Evolutionary conservation across 2,113 vertebrate genomes (phyloP).

Genomic region (Otocyon megalotis): DNA sequence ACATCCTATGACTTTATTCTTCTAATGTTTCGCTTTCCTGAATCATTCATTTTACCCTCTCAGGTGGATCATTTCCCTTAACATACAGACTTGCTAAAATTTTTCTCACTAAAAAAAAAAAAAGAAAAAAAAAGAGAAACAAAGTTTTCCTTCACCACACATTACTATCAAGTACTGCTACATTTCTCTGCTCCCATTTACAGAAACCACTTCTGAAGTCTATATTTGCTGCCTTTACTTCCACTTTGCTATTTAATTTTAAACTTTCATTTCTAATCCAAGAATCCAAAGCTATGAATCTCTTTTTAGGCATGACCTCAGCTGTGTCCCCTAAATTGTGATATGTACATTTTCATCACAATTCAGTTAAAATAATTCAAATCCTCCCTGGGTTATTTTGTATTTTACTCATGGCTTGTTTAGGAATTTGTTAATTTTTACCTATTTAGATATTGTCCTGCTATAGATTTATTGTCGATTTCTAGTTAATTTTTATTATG

Average conservation of each 20-base stretch:
- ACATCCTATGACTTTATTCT: not conserved
- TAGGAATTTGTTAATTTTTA: not conserved
- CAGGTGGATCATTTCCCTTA: not conserved
- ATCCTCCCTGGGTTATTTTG: not conserved
- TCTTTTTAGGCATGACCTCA: not conserved
- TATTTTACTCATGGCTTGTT: not conserved
- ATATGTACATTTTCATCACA: not conserved
- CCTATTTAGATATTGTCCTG: not conserved
- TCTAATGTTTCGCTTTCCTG: not conserved
- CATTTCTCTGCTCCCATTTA: not conserved
- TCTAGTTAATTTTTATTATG: not conserved
- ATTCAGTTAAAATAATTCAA: not conserved
- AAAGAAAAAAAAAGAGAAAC: not conserved
- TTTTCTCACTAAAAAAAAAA: not conserved
- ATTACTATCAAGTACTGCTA: not conserved
- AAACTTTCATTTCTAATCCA: not conserved
- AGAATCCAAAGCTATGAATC: not conserved
- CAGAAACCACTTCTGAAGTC: not conserved
- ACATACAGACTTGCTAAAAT: not conserved
- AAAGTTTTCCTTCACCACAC: not conserved
- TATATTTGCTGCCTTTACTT: not conserved
- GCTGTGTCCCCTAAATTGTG: not conserved
- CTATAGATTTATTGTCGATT: not conserved
- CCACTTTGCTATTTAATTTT: not conserved
- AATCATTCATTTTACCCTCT: not conserved